Evolutionary conservation across 2,113 vertebrate genomes (phyloP), one percentile per base, ranked within the genome.

Genomic region (Festucalex cinctus): DNA sequence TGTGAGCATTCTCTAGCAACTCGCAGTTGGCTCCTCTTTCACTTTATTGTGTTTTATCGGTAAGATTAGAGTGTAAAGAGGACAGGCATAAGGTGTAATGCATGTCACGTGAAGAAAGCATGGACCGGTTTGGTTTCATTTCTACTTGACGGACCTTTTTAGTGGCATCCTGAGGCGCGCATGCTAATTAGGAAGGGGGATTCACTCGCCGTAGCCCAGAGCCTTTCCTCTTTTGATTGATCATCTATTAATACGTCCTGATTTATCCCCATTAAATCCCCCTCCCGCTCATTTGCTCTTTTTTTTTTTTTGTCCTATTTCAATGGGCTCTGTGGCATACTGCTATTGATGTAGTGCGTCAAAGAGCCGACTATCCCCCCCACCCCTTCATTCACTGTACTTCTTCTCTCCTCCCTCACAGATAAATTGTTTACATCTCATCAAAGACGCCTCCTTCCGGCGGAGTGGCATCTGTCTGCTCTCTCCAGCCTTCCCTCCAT

Each of bases 371-470:
- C 5, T 6, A 62, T 64, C 59, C 67, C 84, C 28, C 28, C 28
- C 28, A 2, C 28, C 83, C 85, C 83, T 75, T 77, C 74, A 85
- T 91, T 91, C 83, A 90, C 82, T 88, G 9, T 85, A 78, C 90
- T 65, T 90, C 70, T 88, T 87, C 86, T 92, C 89, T 93, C 92
- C 91, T 22, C 22, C 91, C 86, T 84, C 78, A 86, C 95, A 98
- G 97, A 98, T 98, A 98, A 98, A 84, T 94, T 92, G 93, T 96
- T 95, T 94, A 92, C 94, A 91, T 93, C 92, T 92, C 92, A 91
- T 85, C 93, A 92, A 92, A 94, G 95, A 95, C 85, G 92, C 88
- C 92, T 92, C 86, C 94, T 68, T 86, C 87, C 62, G 74, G 90
- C 91, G 92, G 95, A 95, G 92, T 88, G 85, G 79, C 82, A 84